Conservation (phyloP, 2,113 vertebrate species). For the Trachemys scripta region DNA sequence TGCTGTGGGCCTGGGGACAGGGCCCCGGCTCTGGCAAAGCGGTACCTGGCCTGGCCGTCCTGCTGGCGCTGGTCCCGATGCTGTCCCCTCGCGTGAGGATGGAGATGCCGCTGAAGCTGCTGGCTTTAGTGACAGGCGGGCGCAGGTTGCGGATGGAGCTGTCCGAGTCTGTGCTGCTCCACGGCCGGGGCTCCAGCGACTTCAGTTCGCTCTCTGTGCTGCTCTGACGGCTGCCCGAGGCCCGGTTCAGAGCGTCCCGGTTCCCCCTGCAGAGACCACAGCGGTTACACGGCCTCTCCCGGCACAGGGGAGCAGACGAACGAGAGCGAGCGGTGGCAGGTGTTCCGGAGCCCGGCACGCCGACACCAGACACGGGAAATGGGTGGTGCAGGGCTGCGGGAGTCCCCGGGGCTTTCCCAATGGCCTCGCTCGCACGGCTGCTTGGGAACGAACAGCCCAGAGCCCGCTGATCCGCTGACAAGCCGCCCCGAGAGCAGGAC, state of each 20-base stretch:
- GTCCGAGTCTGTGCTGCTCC: conserved; percentile 98
- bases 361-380: rapidly evolving
- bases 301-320: neutral
- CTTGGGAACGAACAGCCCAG: rapidly evolving
- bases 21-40: neutral
- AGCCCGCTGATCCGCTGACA: neutral
- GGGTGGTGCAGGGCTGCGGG: neutral
- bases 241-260: conserved; percentile 90
- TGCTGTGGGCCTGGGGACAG: too few relatives aligned
- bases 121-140: conserved; percentile 97
- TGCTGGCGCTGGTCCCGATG: conserved; percentile 89
- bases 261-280: conserved; percentile 84
- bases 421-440: neutral
- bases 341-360: neutral
- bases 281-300: neutral
- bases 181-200: conserved; percentile 95
- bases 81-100: conserved; percentile 97
- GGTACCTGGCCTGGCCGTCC: conserved; percentile 89
- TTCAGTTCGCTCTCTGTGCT: conserved; percentile 98
- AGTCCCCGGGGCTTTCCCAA: neutral
- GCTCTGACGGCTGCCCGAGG: conserved; percentile 97
- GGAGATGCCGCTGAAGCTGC: conserved; percentile 99
- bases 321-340: neutral
- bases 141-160: conserved; percentile 92
- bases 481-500: neutral